Base-by-base conservation (phyloP, 2,113 vertebrate genomes). In the Ophiodon elongatus region DNA sequence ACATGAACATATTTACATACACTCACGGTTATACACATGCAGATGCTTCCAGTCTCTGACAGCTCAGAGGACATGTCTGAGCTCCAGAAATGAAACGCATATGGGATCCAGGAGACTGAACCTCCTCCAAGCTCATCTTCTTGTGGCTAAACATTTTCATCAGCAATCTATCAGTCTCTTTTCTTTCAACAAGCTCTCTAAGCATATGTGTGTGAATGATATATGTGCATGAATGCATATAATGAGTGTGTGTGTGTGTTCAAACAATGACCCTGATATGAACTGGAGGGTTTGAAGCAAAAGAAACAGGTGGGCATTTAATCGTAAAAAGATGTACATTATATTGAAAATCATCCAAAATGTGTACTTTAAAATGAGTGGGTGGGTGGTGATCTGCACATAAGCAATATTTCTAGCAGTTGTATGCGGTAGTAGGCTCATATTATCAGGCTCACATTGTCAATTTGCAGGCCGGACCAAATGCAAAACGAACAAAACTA, bases 81-180 rank as follows among this genome's bases (percentile, higher is more conserved):
- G 83, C 75, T 74, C 39, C 10, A 45, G 52, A 94, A 94, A 96
- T 90, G 77, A 90, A 87, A 92, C 93, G 56, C 94, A 95, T 15
- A 76, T 95, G 95, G 88, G 84, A 79, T 91, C 79, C 76, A 50
- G 50, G 69, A 91, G 86, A 92, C 84, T 83, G 37, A 84, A 83
- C 72, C 88, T 87, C 83, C 72, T 91, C 89, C 71, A 72, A 76
- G 73, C 84, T 93, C 86, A 91, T 94, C 93, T 93, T 92, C 87
- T 80, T 70, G 78, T 88, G 91, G 83, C 85, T 68, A 80, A 93
- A 85, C 87, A 69, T 76, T 76, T 86, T 89, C 83, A 91, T 91
- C 87, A 76, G 84, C 82, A 65, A 89, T 89, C 84, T 65, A 84
- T 91, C 88, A 78, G 83, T 85, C 79, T 72, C 54, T 67, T 64